Base-by-base conservation (phyloP, 2,113 vertebrate species). In the Larimichthys crocea region DNA sequence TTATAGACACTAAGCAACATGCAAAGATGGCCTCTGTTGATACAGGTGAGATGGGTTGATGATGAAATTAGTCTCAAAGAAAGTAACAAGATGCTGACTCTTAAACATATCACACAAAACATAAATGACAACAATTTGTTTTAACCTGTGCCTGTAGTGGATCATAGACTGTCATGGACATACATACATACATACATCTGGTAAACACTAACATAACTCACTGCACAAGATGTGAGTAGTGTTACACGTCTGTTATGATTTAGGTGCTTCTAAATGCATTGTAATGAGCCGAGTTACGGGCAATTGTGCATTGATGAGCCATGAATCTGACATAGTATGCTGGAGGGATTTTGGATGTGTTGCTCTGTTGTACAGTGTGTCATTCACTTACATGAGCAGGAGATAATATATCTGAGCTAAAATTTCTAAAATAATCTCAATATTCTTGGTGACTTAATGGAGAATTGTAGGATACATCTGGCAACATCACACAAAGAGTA, bases 231-330 rank as follows among this genome's bases (percentile, higher is more conserved):
- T 35, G 20, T 57, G 65, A 46, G 52, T 57, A 5, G 72, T 62
- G 67, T 22, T 64, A 15, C 16, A 2, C 10, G 2, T 40, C 82
- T 72, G 67, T n/a, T 76, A 53, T 75, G 73, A 88, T 84, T 74
- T 71, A 71, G 69, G 44, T 35, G 69, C 73, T 46, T 76, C 78
- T 62, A 3, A 75, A 59, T 79, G 62, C 49, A 56, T 74, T 65
- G 68, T 88, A 84, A 90, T 76, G 70, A 84, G 72, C 14, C 3
- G 35, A 42, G 73, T 64, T 79, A 46, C 2, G 63, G 80, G 20
- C 70, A 66, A 68, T 86, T 88, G 64, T 59, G 56, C 66, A 53
- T 56, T 77, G 68, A 84, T 77, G 83, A 26, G 49, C 67, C 77
- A 48, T 80, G 72, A 59, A 20, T 73, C 74, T 17, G 5, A 84